Base-by-base conservation (phyloP, 2,888 invertebrate species). In the Syritta pipiens region DNA sequence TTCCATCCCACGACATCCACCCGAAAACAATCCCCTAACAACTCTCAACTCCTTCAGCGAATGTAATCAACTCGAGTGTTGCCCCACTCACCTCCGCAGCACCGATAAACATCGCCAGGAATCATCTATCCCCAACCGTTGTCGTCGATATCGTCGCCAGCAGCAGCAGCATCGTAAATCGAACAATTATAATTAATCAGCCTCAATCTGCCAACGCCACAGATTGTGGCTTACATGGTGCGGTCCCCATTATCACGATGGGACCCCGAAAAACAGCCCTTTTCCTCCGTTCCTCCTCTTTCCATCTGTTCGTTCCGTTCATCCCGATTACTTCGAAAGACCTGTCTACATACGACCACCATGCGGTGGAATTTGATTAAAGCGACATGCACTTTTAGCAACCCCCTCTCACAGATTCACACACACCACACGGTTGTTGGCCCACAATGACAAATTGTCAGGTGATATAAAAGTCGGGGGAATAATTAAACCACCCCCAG, bases 171-270 rank as follows among this genome's bases (percentile, higher is more conserved):
- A 28, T 48, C 46, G 51, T 35, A 35, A 51, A 44, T 69, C 44
- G 26, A 46, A 35, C 24, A 30, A 44, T 60, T 53, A 62, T 24
- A 71, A 71, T 71, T 62, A 71, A 71, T 71, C 60, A 71, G 14
- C 20, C 51, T 22, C 14, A 60, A 44, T 46, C 44, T 44, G 60
- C 51, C 60, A 51, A 44, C 69, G 49, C 60, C 42, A 49, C 51
- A 69, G n/a, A 44, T 35, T 42, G 49, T 32, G 49, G 57, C 42
- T 42, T 42, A 12, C 49, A 68, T 9, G 44, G 12, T 37, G 51
- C 46, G 62, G 53, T 62, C 17, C 53, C 60, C n/a, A n/a, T n/a
- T n/a, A 46, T 53, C 44, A 44, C 42, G 24, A 53, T 12, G 9
- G 32, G n/a, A 37, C 59, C 17, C 51, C 51, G 9, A 37, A 35